A percentile compares a stretch with the other conserved stretches of the same genome.
Evolutionary conservation across 1,140 invertebrate genomes (phyloP).

Genomic region (Drosophila ironensis): DNA sequence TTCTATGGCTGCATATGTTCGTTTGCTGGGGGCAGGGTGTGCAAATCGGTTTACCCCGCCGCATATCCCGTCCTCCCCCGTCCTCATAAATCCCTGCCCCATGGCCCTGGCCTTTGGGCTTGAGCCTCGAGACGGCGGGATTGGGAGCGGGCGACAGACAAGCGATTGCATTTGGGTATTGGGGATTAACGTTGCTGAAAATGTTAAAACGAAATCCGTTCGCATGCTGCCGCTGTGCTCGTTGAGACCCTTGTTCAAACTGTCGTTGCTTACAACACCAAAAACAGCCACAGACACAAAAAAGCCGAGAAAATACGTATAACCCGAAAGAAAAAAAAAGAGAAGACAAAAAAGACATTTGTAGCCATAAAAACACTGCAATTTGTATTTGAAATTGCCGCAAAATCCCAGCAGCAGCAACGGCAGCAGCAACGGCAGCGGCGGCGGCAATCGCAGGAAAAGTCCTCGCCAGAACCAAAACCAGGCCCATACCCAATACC

Average conservation of each 20-base stretch:
- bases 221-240: constrained; percentile 49
- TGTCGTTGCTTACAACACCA: constrained; percentile 63
- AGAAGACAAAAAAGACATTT: constrained; percentile 70
- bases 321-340: constrained; percentile 6
- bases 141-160: constrained; percentile 31
- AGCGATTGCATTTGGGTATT: constrained; percentile 79
- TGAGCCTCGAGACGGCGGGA: neutral
- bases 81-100: constrained; percentile 49
- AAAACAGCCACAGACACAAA: constrained; percentile 2
- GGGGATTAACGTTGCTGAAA: constrained; percentile 77
- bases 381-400: constrained; percentile 80
- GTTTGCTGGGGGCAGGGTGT: neutral
- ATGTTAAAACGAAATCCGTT: constrained; percentile 77
- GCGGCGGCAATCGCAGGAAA: constrained; percentile 31
- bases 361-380: constrained; percentile 78
- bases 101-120: constrained; percentile 47
- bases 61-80: too few relatives aligned
- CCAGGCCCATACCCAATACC: constrained; percentile 8
- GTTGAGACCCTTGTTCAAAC: constrained; percentile 66
- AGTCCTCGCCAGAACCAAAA: constrained; percentile 15
- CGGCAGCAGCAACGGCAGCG: constrained; percentile 42
- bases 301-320: neutral
- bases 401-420: constrained; percentile 71
- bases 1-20: constrained; percentile 42
- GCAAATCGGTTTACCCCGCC: constrained; percentile 46